Percentiles rank a stretch among this genome's conserved stretches.
Conservation (phyloP, 2,113 vertebrate genomes). For the Psophia crepitans region DNA sequence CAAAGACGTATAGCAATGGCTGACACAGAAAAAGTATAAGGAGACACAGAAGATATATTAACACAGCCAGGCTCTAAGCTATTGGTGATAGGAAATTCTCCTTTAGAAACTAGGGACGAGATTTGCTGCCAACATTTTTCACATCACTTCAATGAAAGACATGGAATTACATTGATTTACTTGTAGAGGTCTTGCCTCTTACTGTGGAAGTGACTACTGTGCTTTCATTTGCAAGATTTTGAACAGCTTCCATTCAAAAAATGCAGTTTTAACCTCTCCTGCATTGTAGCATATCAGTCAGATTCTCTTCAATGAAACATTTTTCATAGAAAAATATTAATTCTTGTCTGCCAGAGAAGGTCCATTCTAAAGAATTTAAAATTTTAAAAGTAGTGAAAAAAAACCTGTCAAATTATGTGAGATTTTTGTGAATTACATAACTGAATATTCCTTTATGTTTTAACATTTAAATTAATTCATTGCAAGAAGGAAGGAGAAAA, state of each 20-base stretch:
- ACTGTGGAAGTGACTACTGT: not conserved
- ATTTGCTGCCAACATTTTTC: not conserved
- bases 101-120: not conserved
- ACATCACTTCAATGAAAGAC: not conserved
- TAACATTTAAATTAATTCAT: not conserved
- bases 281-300: not conserved
- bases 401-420: not conserved
- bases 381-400: not conserved
- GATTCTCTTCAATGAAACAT: not conserved
- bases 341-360: not conserved
- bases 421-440: not conserved
- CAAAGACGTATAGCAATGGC: not conserved
- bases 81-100: not conserved
- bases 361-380: not conserved
- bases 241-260: not conserved
- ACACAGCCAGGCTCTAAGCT: not conserved
- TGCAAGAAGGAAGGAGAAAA: not conserved
- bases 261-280: not conserved
- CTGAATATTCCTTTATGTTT: not conserved
- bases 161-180: not conserved
- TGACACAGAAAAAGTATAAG: not conserved
- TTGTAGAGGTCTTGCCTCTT: not conserved
- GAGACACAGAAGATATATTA: not conserved
- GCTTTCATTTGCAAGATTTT: not conserved
- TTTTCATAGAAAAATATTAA: not conserved